Evolutionary conservation across 1,140 invertebrate genomes (phyloP).

Genomic region (Coelopa frigida): DNA sequence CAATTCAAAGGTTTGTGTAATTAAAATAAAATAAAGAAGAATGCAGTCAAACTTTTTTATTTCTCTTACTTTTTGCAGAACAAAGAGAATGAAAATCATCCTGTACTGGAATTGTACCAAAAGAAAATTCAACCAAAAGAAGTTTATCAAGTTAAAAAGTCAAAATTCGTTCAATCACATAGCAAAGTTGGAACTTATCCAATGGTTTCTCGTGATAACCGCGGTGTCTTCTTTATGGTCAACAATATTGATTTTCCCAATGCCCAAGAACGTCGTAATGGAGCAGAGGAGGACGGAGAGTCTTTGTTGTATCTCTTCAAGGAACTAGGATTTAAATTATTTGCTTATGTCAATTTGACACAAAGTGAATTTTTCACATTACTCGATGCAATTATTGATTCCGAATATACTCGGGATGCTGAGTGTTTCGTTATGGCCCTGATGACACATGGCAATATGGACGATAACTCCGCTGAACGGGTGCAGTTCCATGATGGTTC

Average conservation of each 20-base stretch:
- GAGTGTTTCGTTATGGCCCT: constrained; percentile 53
- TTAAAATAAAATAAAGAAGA: too few relatives aligned
- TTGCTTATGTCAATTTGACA: constrained; percentile 41
- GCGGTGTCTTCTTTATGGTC: constrained; percentile 53
- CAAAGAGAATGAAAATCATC: background rate
- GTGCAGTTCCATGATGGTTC: constrained; percentile 47
- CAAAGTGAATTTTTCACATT: constrained; percentile 40
- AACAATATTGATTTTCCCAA: constrained; percentile 49
- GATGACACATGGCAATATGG: constrained; percentile 52
- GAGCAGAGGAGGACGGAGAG: constrained; percentile 47
- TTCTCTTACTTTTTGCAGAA: background rate
- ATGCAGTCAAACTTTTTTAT: background rate
- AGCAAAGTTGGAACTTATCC: constrained; percentile 40
- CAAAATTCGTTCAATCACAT: constrained; percentile 29
- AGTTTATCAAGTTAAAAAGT: constrained; percentile 29
- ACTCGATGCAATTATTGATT: constrained; percentile 39
- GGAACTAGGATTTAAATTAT: constrained; percentile 51
- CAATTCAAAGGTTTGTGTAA: background rate
- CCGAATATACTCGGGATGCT: constrained; percentile 34
- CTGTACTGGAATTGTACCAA: background rate
- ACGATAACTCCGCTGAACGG: constrained; percentile 26
- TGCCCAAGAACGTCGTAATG: constrained; percentile 32
- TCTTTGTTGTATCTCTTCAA: constrained; percentile 49
- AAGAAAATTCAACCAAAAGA: constrained; percentile 3
- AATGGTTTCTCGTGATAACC: constrained; percentile 49